Conservation (phyloP, 2,888 invertebrate species). For the Eledona agricola region DNA sequence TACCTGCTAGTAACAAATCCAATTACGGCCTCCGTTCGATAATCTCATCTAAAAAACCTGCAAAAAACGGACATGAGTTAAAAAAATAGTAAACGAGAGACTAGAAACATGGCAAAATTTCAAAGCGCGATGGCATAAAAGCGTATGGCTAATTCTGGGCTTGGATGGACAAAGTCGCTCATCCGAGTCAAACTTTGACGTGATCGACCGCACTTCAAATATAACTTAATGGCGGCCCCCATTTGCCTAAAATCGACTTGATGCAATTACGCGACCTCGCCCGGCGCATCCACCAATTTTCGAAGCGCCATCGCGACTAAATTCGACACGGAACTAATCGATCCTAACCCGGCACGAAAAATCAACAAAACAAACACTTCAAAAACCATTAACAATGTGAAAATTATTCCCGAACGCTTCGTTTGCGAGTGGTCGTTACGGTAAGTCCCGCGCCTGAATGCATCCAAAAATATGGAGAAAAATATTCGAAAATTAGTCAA, state of each 20-base stretch:
- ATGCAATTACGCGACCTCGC: slow-evolving; percentile 12
- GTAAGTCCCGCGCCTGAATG: too few relatives aligned
- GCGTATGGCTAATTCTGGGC: slow-evolving; percentile 41
- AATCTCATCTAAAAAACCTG: slow-evolving; percentile 26
- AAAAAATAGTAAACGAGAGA: slow-evolving; percentile 11
- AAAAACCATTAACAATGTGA: too few relatives aligned
- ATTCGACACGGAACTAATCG: too few relatives aligned
- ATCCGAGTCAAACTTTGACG: slow-evolving; percentile 35
- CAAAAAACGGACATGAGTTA: slow-evolving; percentile 7
- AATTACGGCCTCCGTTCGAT: slow-evolving; percentile 6
- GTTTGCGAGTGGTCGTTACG: too few relatives aligned
- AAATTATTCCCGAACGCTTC: too few relatives aligned
- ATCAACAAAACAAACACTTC: too few relatives aligned
- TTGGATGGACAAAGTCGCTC: slow-evolving; percentile 41
- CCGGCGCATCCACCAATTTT: slow-evolving; percentile 30
- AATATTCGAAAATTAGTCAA: too few relatives aligned
- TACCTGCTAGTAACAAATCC: slow-evolving; percentile 15
- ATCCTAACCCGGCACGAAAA: too few relatives aligned
- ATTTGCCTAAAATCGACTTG: slow-evolving; percentile 26
- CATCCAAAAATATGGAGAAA: too few relatives aligned
- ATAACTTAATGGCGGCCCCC: slow-evolving; percentile 16
- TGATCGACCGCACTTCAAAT: slow-evolving; percentile 17
- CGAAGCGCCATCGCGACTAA: too few relatives aligned
- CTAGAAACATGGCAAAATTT: slow-evolving; percentile 2
- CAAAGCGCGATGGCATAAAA: slow-evolving; percentile 22